phyloP scores from a whole-genome alignment of 2,888 invertebrate species.

The Rugalucina vietnamica region DNA sequence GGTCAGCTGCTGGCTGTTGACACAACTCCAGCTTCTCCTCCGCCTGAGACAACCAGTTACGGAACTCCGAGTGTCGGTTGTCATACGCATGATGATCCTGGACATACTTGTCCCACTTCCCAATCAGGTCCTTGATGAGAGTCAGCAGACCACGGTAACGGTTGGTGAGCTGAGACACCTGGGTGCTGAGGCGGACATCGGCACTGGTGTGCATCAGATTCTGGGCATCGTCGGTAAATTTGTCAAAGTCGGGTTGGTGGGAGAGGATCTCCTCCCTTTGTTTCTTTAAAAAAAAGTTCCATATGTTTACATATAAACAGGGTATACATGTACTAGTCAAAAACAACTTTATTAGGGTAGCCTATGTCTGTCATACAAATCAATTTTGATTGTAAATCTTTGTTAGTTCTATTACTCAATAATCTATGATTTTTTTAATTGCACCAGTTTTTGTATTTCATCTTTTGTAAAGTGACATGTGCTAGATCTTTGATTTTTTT shows the following conservation, averaged over 20 bases:
- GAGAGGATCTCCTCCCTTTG: conserved; percentile 89
- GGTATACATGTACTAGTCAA: background rate
- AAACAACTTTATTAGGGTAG: too few relatives aligned
- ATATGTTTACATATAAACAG: background rate
- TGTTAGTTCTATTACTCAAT: too few relatives aligned
- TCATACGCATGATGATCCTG: conserved; percentile 96
- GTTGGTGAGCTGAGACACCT: conserved; percentile 94
- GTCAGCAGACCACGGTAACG: conserved; percentile 96
- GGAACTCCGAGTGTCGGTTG: conserved; percentile 94
- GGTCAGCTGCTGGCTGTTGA: conserved; percentile 91
- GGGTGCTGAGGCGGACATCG: conserved; percentile 89
- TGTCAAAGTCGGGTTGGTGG: conserved; percentile 93
- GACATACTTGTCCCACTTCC: conserved; percentile 96
- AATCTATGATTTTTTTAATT: too few relatives aligned
- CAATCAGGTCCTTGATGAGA: conserved; percentile 95
- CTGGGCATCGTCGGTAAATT: conserved; percentile 95
- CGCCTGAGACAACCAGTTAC: conserved; percentile 95
- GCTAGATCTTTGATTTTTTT: too few relatives aligned
- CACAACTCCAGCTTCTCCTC: conserved; percentile 93
- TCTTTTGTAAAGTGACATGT: too few relatives aligned
- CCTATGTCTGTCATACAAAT: too few relatives aligned
- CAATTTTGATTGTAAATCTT: too few relatives aligned
- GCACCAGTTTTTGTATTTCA: too few relatives aligned
- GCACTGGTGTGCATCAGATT: conserved; percentile 92
- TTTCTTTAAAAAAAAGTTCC: conserved; percentile 68